Conservation (phyloP, 2,113 vertebrate species). For the Myanophis thanlyinensis region DNA sequence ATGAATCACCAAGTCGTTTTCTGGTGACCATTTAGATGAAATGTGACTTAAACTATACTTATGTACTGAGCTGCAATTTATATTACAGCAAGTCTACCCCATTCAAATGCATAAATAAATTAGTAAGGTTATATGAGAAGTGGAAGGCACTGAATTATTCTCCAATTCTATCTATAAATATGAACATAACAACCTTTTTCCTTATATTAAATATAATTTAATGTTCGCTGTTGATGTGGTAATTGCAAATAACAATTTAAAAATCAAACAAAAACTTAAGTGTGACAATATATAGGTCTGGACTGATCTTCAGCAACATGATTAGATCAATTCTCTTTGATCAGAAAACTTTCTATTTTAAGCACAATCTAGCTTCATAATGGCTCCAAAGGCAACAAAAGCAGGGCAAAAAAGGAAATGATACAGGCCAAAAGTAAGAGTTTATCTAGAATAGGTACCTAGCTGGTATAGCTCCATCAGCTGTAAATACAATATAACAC, state of each 20-base stretch:
- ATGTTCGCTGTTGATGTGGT: background rate
- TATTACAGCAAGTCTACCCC: background rate
- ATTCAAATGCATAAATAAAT: background rate
- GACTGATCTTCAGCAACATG: background rate
- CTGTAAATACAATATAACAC: constrained; percentile 42
- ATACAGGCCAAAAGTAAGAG: constrained; percentile 6
- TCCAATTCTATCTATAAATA: background rate
- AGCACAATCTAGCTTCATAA: constrained; percentile 44
- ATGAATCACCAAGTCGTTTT: background rate
- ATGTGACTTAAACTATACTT: background rate
- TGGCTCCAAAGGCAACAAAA: constrained; percentile 33
- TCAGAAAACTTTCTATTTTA: constrained; percentile 43
- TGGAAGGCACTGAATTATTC: background rate
- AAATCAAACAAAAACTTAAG: accelerated
- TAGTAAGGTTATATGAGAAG: background rate
- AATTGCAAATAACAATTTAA: background rate
- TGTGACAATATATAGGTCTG: constrained; percentile 5
- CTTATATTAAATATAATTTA: background rate
- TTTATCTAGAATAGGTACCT: constrained; percentile 19
- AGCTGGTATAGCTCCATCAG: constrained; percentile 26
- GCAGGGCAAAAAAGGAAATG: background rate
- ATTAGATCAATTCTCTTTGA: background rate
- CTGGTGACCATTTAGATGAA: background rate
- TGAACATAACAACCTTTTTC: background rate
- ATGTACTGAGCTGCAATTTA: constrained; percentile 10